Base-by-base conservation (phyloP, 2,888 invertebrate genomes). In the Sturmia bella region DNA sequence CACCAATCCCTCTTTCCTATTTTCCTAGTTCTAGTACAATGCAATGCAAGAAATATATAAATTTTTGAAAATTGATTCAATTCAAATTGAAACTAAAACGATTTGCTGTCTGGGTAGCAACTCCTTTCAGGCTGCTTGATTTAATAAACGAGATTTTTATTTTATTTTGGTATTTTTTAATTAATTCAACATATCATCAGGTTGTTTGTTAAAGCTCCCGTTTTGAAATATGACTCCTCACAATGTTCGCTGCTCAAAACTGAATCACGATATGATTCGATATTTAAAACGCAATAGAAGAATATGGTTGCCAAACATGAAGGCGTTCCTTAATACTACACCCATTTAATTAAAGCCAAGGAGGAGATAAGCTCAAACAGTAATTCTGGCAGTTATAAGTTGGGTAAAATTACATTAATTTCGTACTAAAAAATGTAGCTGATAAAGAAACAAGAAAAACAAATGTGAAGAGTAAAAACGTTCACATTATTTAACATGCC, bases 241-340 rank as follows among this genome's bases (percentile, higher is more conserved):
- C 50, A n/a, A 27, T 64, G 74, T 7, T n/a, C 13, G 32, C 27
- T 56, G 43, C 32, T 56, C 32, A 41, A 54, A 61, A 54, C 45
- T 50, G 52, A 43, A 54, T 32, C 43, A 37, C n/a, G 27, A 68
- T 64, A 45, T 27, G 24, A 6, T 39, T 17, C n/a, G 6, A n/a
- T 15, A 24, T 21, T n/a, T 13, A 43, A 43, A 15, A 9, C 5
- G n/a, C 52, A 41, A 24, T 41, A 54, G 45, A 52, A 63, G 41
- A 74, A n/a, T n/a, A n/a, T 64, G 43, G 48, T 37, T 70, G 48
- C n/a, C 39, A 77, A 84, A 83, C 54, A 80, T 52, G 74, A 74
- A 79, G 85, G 85, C 84, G 85, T 84, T 24, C 77, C 24, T 45
- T 82, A 37, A 72, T 85, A 83, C 79, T 85, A 89, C 88, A 87